Base-by-base conservation (phyloP, 2,888 invertebrate species). In the Dicyrtomina minuta region DNA sequence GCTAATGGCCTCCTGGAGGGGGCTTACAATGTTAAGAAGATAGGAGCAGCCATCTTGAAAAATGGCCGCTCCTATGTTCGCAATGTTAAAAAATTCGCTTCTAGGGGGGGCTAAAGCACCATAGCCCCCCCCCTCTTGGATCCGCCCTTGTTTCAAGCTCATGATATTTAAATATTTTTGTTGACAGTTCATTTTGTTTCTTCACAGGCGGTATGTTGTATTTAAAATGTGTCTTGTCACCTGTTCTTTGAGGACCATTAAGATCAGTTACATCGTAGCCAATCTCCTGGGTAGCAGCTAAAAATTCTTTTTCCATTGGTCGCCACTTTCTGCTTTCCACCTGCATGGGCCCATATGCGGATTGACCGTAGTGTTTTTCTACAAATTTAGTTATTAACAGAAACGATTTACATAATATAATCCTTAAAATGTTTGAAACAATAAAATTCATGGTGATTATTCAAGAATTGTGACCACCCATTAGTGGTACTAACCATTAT, bases 181-280 rank as follows among this genome's bases (percentile, higher is more conserved):
- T n/a, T n/a, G n/a, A n/a, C n/a, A n/a, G n/a, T n/a, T n/a, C n/a
- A n/a, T n/a, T n/a, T n/a, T n/a, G n/a, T n/a, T n/a, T n/a, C n/a
- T n/a, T n/a, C n/a, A n/a, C n/a, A n/a, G n/a, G n/a, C n/a, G n/a
- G n/a, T n/a, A n/a, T n/a, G n/a, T n/a, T n/a, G n/a, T n/a, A n/a
- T n/a, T n/a, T n/a, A n/a, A n/a, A n/a, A n/a, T n/a, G n/a, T n/a
- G n/a, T n/a, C n/a, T n/a, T n/a, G n/a, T n/a, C n/a, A 66, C 66
- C 66, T 10, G 72, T 24, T 43, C 61, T 22, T 33, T 77, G 77
- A 3, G 74, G 74, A 43, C 70, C 75, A 70, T 76, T 77, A 8
- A 72, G 13, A 43, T 77, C 77, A 15, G 72, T 26, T 5, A 10
- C 2, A 5, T 58, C 55, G 56, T 71, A 73, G 0, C 76, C 76